Evolutionary conservation across 2,888 invertebrate genomes (phyloP), one percentile per base, ranked within the genome.

Genomic region (Himalopsyche tibetana): DNA sequence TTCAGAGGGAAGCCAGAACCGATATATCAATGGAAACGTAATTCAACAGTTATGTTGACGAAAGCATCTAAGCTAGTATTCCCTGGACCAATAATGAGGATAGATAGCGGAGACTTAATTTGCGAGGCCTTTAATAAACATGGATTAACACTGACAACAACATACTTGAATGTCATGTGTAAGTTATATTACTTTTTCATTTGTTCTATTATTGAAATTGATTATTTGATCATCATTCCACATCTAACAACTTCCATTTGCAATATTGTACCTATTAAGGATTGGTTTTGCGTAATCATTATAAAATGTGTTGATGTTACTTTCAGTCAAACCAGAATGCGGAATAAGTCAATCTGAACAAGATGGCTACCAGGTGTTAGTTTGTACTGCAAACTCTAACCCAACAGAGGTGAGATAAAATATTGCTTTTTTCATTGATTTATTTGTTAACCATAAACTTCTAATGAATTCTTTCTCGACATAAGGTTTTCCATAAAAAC

Each of bases 121-220:
- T 98, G 98, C 90, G 95, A 95, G 89, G 96, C 96, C 0, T 94
- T 92, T 89, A 96, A 98, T 91, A 94, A 95, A 89, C 97, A 98
- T 88, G 98, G 98, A 28, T 94, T 94, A 83, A 94, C 94, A 88
- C 95, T 94, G 82, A 94, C 95, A 17, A 94, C 94, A 38, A 95
- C 96, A 8, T 93, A 94, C 89, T 93, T 98, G 89, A 96, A 97
- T 91, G 97, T 98, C 55, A 95, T 96, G 92, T 98, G 98, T 98
- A 92, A 96, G 96, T 95, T 84, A 45, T 28, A 51, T 91, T 40
- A 28, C 19, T 2, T 17, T 82, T 51, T 2, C 11, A 28, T 28
- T 89, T 92, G 92, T 88, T 92, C 93, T 93, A 90, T 93, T 93
- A 11, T 45, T 45, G 9, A 45, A 45, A 45, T 9, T 6, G 40